A percentile compares a stretch with the other conserved stretches of the same genome.
These are phyloP conservation scores for Carcharodon carcharias DNA, from an alignment of 2,797 vertebrate species.

Conservation along the genomic window DNA sequence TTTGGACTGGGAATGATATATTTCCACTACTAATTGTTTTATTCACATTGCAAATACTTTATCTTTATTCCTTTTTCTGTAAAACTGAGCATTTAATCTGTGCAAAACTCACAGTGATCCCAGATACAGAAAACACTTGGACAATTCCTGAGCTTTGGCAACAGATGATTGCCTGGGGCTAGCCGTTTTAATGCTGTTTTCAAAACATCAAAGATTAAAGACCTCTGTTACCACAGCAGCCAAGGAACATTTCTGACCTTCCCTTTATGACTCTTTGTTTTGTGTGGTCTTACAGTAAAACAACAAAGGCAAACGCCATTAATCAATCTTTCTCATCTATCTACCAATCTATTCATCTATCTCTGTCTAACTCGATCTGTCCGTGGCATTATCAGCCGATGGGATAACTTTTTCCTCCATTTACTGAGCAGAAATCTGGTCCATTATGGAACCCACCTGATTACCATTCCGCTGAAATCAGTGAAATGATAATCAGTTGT, in stretches of 20 bases:
- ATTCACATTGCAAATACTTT: neutral
- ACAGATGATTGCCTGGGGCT: neutral
- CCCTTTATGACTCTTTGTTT: slow-evolving; percentile 4
- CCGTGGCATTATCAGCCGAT: neutral
- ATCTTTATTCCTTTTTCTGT: neutral
- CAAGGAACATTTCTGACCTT: neutral
- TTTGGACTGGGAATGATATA: neutral
- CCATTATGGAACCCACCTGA: neutral
- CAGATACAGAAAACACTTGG: neutral
- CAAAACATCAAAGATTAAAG: slow-evolving; percentile 32
- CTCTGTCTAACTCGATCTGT: neutral
- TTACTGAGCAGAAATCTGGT: too few species aligned
- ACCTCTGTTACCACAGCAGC: slow-evolving; percentile 8
- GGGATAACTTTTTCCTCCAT: neutral
- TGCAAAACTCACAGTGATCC: neutral
- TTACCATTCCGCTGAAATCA: neutral
- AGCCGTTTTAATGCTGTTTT: slow-evolving; percentile 2
- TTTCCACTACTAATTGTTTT: neutral
- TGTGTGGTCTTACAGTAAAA: slow-evolving; percentile 12
- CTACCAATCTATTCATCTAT: neutral
- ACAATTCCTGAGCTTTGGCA: neutral
- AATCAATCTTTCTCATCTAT: neutral
- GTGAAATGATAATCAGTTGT: neutral
- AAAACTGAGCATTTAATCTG: neutral
- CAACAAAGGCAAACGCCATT: neutral